Conservation (phyloP, 2,113 vertebrate species). For the Crotalus helleri region DNA sequence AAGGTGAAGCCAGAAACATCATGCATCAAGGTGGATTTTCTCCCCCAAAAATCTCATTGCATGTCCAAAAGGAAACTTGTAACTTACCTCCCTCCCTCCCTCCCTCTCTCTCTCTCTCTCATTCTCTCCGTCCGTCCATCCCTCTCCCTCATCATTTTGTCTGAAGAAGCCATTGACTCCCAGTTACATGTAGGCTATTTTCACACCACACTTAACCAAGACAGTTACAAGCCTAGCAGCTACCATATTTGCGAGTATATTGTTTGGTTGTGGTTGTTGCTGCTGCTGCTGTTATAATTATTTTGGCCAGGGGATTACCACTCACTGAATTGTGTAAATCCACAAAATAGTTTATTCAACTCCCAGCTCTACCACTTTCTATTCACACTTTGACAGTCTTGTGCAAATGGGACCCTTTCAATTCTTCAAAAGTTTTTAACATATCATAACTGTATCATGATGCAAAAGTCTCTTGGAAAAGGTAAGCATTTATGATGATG, state of each 20-base stretch:
- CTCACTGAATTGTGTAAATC: background rate
- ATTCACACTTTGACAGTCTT: too few species aligned
- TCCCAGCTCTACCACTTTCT: background rate
- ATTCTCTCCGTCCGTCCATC: background rate
- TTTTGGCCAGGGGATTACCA: background rate
- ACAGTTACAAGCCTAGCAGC: background rate
- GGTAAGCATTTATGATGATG: background rate
- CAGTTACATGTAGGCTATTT: background rate
- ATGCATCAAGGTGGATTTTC: background rate
- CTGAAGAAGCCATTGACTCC: background rate
- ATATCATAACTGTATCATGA: background rate
- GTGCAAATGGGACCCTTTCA: too few species aligned
- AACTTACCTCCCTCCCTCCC: background rate
- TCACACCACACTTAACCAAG: background rate
- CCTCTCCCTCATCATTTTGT: background rate
- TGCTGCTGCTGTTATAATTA: background rate
- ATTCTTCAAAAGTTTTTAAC: background rate
- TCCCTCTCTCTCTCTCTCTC: too few species aligned
- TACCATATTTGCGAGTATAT: background rate
- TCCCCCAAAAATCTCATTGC: background rate
- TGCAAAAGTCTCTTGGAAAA: background rate
- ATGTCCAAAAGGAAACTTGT: background rate
- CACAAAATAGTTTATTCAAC: background rate
- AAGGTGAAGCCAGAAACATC: background rate
- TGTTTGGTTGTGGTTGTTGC: background rate